These are phyloP conservation scores for Valencia hispanica DNA, from an alignment of 2,797 vertebrate genomes.

Conservation along the genomic window DNA sequence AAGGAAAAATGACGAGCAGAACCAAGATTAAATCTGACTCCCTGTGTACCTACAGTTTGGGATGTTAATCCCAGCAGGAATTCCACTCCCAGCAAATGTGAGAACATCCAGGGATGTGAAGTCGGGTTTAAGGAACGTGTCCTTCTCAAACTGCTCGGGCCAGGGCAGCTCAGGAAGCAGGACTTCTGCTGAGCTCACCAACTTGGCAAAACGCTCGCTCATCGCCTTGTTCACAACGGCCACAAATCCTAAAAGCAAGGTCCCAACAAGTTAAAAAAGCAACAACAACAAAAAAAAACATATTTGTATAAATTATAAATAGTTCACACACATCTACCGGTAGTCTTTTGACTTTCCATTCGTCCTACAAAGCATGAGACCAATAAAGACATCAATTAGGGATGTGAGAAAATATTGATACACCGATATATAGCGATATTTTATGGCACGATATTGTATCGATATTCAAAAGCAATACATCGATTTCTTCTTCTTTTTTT, in stretches of 20 bases:
- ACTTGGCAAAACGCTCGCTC: constrained; percentile 88
- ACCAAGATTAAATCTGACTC: neutral
- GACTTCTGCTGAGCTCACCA: constrained; percentile 87
- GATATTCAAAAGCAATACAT: too few relatives aligned
- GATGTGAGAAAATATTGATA: too few relatives aligned
- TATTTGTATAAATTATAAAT: neutral
- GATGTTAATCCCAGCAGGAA: constrained; percentile 94
- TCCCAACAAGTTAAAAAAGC: neutral
- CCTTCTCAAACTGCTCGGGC: constrained; percentile 90
- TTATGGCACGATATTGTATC: too few relatives aligned
- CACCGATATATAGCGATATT: too few relatives aligned
- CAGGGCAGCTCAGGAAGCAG: constrained; percentile 90
- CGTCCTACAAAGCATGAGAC: neutral
- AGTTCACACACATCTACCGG: neutral
- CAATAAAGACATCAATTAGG: neutral
- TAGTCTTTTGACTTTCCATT: neutral
- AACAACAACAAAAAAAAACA: too few relatives aligned
- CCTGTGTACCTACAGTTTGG: constrained; percentile 86
- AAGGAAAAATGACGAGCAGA: neutral
- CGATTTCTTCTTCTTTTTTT: too few relatives aligned
- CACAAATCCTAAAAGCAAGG: constrained; percentile 84
- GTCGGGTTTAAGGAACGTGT: constrained; percentile 90
- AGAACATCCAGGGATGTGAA: constrained; percentile 94
- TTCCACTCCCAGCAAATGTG: constrained; percentile 91
- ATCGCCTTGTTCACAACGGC: constrained; percentile 94